Evolutionary conservation across 2,888 invertebrate species (phyloP), one percentile per base, ranked within the genome.

Genomic region (Apamea epomidion): DNA sequence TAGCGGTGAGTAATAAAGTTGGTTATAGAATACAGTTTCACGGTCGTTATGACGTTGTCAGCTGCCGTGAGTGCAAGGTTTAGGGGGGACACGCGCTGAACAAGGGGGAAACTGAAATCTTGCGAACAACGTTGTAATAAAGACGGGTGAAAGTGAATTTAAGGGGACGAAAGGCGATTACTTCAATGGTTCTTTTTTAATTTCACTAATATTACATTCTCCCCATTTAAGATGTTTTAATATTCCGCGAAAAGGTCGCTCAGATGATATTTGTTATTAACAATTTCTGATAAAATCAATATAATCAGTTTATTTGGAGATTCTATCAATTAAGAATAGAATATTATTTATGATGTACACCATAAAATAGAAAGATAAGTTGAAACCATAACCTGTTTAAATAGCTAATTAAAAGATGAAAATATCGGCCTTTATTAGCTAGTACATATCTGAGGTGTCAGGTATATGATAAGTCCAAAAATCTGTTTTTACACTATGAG

Each of bases 111-210:
- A 93, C 96, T 95, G 95, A 97, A 97, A 97, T 97, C 97, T 97
- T 95, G 94, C 95, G 97, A 97, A 97, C 97, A 97, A 97, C 95
- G 94, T 94, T 92, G 96, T 97, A 97, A 97, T 97, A 97, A 97
- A 97, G 97, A 97, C 97, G 95, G 95, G 96, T 97, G 97, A 97
- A 97, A 97, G 97, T 97, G 97, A 97, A 97, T 97, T 97, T 97
- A 97, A 97, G 96, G 96, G 96, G 95, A 96, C 95, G 95, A 96
- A 96, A 97, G 96, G 92, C 96, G 96, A 96, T 97, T 97, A 97
- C 93, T 94, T 92, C 92, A 92, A 94, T 93, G 95, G 95, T 95
- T 95, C 95, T 94, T 96, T 95, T 96, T 97, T 96, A 97, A 97
- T 97, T 97, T 96, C 92, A 93, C 95, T 95, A 95, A 96, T 95